A percentile compares a stretch with the other conserved stretches of the same genome.
These are phyloP conservation scores for Graphium colonna DNA, from an alignment of 2,888 invertebrate species.

Conservation along the genomic window DNA sequence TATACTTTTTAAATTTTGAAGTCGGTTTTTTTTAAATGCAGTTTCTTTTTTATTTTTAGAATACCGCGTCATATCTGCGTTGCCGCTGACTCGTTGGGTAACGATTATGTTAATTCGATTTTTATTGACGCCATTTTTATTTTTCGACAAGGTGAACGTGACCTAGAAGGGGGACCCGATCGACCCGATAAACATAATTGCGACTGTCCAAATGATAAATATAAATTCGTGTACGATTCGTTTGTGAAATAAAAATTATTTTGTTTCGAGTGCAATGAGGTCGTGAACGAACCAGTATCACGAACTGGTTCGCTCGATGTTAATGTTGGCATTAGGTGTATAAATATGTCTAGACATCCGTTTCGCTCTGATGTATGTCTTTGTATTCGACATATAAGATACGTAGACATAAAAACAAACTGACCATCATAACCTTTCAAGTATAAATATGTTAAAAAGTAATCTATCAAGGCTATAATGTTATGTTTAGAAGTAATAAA, in stretches of 20 bases:
- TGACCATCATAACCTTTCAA: too few species aligned
- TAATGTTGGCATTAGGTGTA: conserved; percentile 6
- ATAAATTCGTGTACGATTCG: not conserved
- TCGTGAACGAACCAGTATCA: conserved; percentile 1
- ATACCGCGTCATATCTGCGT: not conserved
- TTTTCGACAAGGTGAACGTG: not conserved
- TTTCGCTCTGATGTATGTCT: not conserved
- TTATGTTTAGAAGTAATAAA: too few species aligned
- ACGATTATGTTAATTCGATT: not conserved
- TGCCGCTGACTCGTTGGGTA: not conserved
- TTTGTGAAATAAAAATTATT: not conserved
- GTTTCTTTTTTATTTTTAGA: too few species aligned
- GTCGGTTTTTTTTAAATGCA: too few species aligned
- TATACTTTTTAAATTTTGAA: too few species aligned
- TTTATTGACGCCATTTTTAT: not conserved
- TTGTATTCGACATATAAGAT: not conserved
- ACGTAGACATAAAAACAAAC: not conserved
- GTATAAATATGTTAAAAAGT: too few species aligned
- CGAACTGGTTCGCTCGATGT: conserved; percentile 1
- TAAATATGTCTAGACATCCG: conserved; percentile 13
- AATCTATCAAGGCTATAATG: too few species aligned
- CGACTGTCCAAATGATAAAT: not conserved
- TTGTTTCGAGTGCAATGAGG: not conserved
- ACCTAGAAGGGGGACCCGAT: not conserved
- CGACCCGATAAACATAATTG: not conserved